Evolutionary conservation across 1,140 invertebrate species (phyloP).

Genomic region (Drosophila gunungcola): DNA sequence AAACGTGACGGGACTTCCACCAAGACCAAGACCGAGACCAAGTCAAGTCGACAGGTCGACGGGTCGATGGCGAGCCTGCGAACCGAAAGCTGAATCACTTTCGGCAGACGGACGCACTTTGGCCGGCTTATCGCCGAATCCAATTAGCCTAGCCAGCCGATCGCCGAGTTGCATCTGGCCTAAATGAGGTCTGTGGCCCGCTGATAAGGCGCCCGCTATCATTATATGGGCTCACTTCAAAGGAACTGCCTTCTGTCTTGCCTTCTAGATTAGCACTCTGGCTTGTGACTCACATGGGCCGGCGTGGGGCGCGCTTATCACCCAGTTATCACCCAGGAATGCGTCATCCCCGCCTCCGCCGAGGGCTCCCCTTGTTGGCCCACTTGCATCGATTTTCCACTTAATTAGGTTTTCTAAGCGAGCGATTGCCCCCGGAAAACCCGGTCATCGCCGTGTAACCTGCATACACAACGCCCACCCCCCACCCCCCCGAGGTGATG

Average conservation of each 20-base stretch:
- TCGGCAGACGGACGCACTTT: slow-evolving; percentile 20
- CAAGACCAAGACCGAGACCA: neutral
- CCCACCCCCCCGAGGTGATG: slow-evolving; percentile 4
- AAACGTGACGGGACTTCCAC: slow-evolving; percentile 61
- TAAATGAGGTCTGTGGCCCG: slow-evolving; percentile 11
- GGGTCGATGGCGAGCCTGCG: neutral
- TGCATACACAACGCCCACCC: slow-evolving; percentile 6
- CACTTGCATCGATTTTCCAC: slow-evolving; percentile 65
- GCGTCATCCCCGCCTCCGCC: slow-evolving; percentile 33
- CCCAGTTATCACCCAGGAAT: slow-evolving; percentile 12
- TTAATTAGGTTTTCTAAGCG: slow-evolving; percentile 71
- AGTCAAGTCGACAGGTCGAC: no score
- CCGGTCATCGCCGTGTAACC: slow-evolving; percentile 30
- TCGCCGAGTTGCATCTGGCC: slow-evolving; percentile 5
- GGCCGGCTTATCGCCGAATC: slow-evolving; percentile 44
- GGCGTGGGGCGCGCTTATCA: neutral
- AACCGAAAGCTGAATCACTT: neutral
- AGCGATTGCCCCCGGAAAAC: slow-evolving; percentile 50
- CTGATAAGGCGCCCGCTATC: slow-evolving; percentile 34
- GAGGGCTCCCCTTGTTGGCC: neutral
- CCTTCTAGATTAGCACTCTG: slow-evolving; percentile 24
- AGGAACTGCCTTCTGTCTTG: slow-evolving; percentile 40
- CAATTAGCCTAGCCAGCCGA: slow-evolving; percentile 49
- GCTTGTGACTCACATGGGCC: slow-evolving; percentile 50
- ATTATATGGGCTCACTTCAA: slow-evolving; percentile 17